These are phyloP conservation scores for Brachyhypopomus gauderio DNA, from an alignment of 2,113 vertebrate species.

Conservation along the genomic window DNA sequence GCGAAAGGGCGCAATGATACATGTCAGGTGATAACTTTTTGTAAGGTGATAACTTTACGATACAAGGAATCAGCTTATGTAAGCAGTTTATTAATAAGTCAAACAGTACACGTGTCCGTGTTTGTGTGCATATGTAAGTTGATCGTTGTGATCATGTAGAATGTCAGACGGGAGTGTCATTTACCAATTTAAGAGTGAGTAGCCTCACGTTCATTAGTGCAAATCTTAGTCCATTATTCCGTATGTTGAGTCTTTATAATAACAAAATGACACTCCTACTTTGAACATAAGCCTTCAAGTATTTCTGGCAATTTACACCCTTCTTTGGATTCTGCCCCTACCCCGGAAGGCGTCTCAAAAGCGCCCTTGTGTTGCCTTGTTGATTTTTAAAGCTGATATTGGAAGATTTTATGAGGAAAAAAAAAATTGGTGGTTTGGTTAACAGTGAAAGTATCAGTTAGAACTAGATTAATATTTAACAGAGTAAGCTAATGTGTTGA, in stretches of 20 bases:
- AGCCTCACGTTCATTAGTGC: not conserved
- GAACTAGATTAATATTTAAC: too few species aligned
- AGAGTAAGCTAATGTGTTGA: too few species aligned
- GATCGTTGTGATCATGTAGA: not conserved
- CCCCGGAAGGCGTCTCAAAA: not conserved
- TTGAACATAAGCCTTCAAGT: not conserved
- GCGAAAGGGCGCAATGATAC: not conserved
- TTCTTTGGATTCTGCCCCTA: not conserved
- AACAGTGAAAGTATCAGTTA: too few species aligned
- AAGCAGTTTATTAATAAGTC: constrained; percentile 8
- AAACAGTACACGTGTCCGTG: constrained; percentile 7
- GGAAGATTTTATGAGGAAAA: not conserved
- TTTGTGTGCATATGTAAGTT: not conserved
- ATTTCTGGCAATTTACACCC: not conserved
- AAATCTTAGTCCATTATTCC: not conserved
- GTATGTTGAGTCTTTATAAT: not conserved
- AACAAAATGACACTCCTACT: not conserved
- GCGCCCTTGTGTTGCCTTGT: constrained; percentile 5
- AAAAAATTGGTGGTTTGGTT: not conserved
- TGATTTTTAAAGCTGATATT: not conserved
- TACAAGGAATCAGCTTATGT: constrained; percentile 16
- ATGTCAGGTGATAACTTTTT: not conserved
- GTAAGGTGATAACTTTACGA: constrained; percentile 4
- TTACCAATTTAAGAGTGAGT: constrained; percentile 6
- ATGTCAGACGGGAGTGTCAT: not conserved